Evolutionary conservation across 2,797 vertebrate species (phyloP).

Genomic region (Hapalemur alaotrensis): DNA sequence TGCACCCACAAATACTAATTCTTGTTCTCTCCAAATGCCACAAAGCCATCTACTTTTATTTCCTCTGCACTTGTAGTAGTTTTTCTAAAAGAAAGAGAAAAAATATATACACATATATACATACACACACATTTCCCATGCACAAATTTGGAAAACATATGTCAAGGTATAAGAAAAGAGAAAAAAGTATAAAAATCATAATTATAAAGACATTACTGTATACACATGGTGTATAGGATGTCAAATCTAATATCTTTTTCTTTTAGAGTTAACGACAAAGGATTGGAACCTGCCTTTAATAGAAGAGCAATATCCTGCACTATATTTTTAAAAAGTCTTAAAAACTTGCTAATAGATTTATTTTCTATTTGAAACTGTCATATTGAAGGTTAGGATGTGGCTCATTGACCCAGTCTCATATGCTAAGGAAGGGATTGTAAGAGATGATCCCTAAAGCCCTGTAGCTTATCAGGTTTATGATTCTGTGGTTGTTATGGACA

Average conservation of each 20-base stretch:
- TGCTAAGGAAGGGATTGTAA: not conserved
- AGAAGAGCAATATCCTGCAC: not conserved
- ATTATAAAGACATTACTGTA: not conserved
- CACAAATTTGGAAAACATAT: not conserved
- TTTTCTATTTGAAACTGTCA: constrained; percentile 22
- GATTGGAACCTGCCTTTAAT: not conserved
- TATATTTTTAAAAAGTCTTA: constrained; percentile 11
- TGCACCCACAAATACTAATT: not conserved
- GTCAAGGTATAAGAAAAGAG: not conserved
- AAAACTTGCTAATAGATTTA: not conserved
- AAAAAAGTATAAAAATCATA: not conserved
- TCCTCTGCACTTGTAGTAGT: not conserved
- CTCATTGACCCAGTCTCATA: not conserved
- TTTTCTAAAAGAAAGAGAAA: not conserved
- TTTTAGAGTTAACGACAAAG: constrained; percentile 17
- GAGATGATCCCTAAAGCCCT: not conserved
- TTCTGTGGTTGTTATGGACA: not conserved
- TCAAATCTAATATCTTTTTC: not conserved
- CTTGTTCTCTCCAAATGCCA: not conserved
- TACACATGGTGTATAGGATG: not conserved
- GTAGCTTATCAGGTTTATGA: not conserved
- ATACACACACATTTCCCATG: not conserved
- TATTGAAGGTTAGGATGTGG: not conserved
- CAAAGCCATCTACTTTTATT: not conserved
- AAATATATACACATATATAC: not conserved